Percentiles rank a stretch among this genome's conserved stretches.
These are phyloP conservation scores for Sitta carolinensis DNA, from an alignment of 2,797 vertebrate species.

Conservation along the genomic window DNA sequence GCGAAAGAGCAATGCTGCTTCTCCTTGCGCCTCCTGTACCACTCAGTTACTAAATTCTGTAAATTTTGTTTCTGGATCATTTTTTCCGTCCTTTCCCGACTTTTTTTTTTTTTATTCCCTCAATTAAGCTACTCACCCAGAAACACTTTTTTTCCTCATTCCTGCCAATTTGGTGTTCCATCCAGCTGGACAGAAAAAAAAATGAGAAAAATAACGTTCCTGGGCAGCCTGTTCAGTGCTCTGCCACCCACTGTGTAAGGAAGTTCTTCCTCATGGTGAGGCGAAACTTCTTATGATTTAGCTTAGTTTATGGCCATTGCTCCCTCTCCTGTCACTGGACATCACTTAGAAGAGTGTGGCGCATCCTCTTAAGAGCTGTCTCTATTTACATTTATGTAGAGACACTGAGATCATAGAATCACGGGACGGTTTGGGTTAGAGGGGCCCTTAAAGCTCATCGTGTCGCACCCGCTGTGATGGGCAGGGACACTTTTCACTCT, in stretches of 20 bases:
- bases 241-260: neutral
- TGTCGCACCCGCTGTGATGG: fast-evolving
- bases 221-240: neutral
- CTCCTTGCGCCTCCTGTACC: neutral
- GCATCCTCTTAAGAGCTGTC: neutral
- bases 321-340: neutral
- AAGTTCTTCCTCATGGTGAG: neutral
- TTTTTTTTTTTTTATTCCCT: too few relatives aligned
- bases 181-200: neutral
- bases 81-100: neutral
- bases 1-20: neutral
- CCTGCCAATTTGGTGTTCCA: neutral
- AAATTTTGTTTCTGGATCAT: neutral
- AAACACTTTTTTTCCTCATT: neutral
- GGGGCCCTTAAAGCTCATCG: neutral
- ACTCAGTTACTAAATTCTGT: neutral
- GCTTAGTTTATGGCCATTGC: neutral
- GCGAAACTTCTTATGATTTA: fast-evolving
- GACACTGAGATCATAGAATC: neutral
- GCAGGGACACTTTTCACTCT: neutral
- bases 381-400: neutral
- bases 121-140: neutral
- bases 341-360: neutral
- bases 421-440: fast-evolving
- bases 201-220: neutral